Base-by-base conservation (phyloP, 2,113 vertebrate species). In the Aramus guarauna region DNA sequence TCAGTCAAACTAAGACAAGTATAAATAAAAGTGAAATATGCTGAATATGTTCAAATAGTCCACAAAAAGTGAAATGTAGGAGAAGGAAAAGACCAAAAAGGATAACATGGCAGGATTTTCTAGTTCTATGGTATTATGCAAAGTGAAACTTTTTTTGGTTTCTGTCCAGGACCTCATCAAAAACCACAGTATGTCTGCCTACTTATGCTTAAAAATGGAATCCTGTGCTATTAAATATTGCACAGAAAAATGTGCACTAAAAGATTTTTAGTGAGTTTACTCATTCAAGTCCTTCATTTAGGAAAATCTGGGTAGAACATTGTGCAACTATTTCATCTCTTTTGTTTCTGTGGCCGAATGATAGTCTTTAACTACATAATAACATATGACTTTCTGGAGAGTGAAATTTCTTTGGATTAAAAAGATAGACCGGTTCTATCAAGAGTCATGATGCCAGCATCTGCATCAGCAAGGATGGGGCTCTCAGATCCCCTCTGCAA, bases 141-240 rank as follows among this genome's bases (percentile, higher is more conserved):
- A 85, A 96, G 43, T 81, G 36, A 94, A 91, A 82, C 36, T 43
- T 87, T 71, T 59, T 91, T 87, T 95, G 58, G 41, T 92, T 92
- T 89, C 74, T 90, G 5, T 85, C 82, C 84, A 83, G 69, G 53
- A 68, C 76, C 24, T 66, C 88, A 85, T 75, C 21, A 96, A 88
- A 87, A 96, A 22, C 56, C 80, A 66, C 78, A 84, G 34, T 14
- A 37, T 82, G n/a, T 96, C 64, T 95, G 52, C 39, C 68, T 90
- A 76, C 52, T 94, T 74, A 80, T 41, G 43, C 67, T 86, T 88
- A 71, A 93, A 94, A 94, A 24, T 41, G 84, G 36, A 94, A 72
- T 87, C 89, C 56, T 85, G 0, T 81, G 62, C 87, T 84, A 78
- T 84, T 87, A 89, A 92, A 78, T 75, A 64, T 53, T 80, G 58